These are phyloP conservation scores for Carapus acus DNA, from an alignment of 2,797 vertebrate species.

Conservation along the genomic window DNA sequence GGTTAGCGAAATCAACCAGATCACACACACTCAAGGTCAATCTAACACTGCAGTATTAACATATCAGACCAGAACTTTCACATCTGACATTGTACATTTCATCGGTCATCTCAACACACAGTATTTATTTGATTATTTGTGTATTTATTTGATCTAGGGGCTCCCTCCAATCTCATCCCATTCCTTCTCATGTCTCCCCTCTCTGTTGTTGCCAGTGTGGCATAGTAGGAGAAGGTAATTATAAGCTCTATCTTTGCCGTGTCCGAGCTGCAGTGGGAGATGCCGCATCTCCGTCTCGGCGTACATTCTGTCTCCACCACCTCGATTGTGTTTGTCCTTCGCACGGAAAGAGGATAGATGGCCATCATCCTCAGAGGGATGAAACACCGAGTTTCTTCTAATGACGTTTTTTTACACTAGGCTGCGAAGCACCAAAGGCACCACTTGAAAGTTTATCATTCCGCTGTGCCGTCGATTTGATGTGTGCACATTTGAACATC, in stretches of 20 bases:
- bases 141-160: conserved; percentile 26
- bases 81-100: conserved; percentile 50
- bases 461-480: conserved; percentile 16
- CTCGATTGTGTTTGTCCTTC: conserved; percentile 7
- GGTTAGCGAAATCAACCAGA: conserved; percentile 29
- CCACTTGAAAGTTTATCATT: conserved; percentile 27
- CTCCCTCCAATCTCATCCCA: not conserved
- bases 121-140: conserved; percentile 42
- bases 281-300: conserved; percentile 17
- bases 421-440: conserved; percentile 32
- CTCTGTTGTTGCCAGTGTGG: conserved; percentile 8
- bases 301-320: conserved; percentile 26
- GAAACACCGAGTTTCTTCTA: conserved; percentile 26
- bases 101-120: conserved; percentile 41
- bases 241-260: conserved; percentile 33
- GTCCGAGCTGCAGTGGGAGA: conserved; percentile 21
- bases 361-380: conserved; percentile 9
- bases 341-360: conserved; percentile 10
- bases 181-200: conserved; percentile 9
- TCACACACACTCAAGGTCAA: conserved; percentile 35
- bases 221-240: conserved; percentile 8
- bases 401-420: conserved; percentile 32
- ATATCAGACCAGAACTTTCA: conserved; percentile 48
- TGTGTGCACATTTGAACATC: conserved; percentile 14
- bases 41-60: conserved; percentile 36